Evolutionary conservation across 2,113 vertebrate genomes (phyloP).

Genomic region (Paramisgurnus dabryanus): DNA sequence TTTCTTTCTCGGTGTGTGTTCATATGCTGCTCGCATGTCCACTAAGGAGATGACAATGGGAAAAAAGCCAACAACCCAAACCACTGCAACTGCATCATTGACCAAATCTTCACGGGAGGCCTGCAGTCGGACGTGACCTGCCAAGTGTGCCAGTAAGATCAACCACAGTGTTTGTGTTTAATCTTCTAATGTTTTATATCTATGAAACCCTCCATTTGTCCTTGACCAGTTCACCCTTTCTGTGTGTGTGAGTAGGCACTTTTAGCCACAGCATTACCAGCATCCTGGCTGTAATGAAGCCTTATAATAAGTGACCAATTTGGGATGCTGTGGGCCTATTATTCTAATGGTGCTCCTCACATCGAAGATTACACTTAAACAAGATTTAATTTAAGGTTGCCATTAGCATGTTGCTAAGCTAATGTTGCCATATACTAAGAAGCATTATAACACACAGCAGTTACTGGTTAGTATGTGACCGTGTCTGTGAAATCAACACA

Average conservation of each 20-base stretch:
- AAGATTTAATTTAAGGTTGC: neutral
- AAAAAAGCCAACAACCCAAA: conserved; percentile 94
- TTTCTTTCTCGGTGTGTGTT: neutral
- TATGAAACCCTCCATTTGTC: neutral
- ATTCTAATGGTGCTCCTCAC: neutral
- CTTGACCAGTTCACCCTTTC: neutral
- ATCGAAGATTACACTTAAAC: neutral
- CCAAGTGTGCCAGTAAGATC: conserved; percentile 90
- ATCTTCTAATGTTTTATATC: neutral
- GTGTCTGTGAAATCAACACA: no score
- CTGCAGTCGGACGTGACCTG: conserved; percentile 92
- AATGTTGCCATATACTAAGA: neutral
- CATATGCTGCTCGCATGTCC: conserved; percentile 27
- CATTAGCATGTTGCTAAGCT: neutral
- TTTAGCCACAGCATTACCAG: neutral
- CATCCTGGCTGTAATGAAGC: neutral
- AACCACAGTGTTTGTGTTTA: conserved; percentile 11
- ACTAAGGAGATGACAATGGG: conserved; percentile 85
- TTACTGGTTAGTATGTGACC: no score
- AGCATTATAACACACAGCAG: neutral
- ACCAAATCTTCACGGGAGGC: conserved; percentile 92
- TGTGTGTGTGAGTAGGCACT: neutral
- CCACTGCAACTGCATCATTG: conserved; percentile 94
- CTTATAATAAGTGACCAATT: neutral
- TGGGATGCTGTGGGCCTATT: neutral